Percentiles rank a stretch among this genome's conserved stretches.
Evolutionary conservation across 2,888 invertebrate genomes (phyloP).

Genomic region (Liposcelis brunnea): DNA sequence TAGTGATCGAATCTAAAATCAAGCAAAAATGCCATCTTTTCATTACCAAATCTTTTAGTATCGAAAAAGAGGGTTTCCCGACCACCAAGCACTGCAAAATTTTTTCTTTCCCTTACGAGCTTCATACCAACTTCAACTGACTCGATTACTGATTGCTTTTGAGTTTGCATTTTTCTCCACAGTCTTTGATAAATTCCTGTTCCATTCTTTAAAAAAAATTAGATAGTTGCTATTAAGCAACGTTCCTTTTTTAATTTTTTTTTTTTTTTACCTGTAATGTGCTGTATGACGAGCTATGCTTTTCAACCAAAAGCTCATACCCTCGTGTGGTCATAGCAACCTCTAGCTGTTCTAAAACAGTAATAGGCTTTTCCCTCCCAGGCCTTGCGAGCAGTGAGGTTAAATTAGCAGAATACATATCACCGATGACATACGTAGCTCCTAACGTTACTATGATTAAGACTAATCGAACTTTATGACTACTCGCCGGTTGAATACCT

Average conservation of each 20-base stretch:
- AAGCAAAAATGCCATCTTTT: not conserved
- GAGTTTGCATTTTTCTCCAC: constrained; percentile 46
- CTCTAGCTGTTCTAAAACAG: constrained; percentile 44
- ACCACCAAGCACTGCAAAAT: constrained; percentile 51
- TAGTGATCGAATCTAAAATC: too few species aligned
- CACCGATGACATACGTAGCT: constrained; percentile 59
- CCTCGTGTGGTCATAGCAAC: constrained; percentile 43
- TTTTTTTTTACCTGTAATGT: constrained; percentile 56
- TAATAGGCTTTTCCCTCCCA: constrained; percentile 49
- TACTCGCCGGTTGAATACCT: constrained; percentile 40
- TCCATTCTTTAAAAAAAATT: constrained; percentile 39
- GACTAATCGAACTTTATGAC: constrained; percentile 48
- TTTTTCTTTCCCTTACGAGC: constrained; percentile 38
- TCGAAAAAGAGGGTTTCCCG: constrained; percentile 59
- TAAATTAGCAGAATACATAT: constrained; percentile 61
- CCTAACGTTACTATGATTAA: constrained; percentile 51
- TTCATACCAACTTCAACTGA: constrained; percentile 55
- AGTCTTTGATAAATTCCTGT: constrained; percentile 54
- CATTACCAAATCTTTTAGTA: constrained; percentile 50
- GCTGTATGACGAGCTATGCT: constrained; percentile 51
- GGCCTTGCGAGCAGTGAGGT: constrained; percentile 57
- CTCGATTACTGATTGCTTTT: constrained; percentile 38
- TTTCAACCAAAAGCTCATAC: constrained; percentile 51
- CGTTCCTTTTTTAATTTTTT: too few species aligned
- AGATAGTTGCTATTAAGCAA: too few species aligned